A percentile compares a stretch with the other conserved stretches of the same genome.
Evolutionary conservation across 2,888 invertebrate species (phyloP).

Genomic region (Abrostola triplasia): DNA sequence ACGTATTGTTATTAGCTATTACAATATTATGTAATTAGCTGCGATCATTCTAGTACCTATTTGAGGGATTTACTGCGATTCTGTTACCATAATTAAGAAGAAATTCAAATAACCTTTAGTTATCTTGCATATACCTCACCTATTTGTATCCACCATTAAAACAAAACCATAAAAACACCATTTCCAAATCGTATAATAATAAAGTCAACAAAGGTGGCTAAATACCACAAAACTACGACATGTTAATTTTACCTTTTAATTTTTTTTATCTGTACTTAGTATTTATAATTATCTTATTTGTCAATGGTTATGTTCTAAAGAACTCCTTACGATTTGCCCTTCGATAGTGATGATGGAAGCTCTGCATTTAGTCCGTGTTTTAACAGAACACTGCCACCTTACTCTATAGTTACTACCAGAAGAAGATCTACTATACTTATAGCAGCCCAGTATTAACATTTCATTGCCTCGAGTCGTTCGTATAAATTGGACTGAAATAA

Average conservation of each 20-base stretch:
- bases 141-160: too few species aligned
- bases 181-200: too few species aligned
- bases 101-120: too few species aligned
- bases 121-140: too few species aligned
- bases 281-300: neutral
- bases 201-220: too few species aligned
- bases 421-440: slow-evolving; percentile 21
- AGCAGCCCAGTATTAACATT: slow-evolving; percentile 22
- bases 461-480: slow-evolving; percentile 13
- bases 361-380: slow-evolving; percentile 59
- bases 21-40: too few species aligned
- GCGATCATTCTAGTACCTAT: too few species aligned
- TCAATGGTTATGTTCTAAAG: slow-evolving; percentile 48
- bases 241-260: neutral
- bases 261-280: neutral
- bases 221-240: neutral
- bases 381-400: slow-evolving; percentile 61
- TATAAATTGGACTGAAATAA: slow-evolving; percentile 28
- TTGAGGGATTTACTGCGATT: too few species aligned
- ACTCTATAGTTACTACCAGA: slow-evolving; percentile 19
- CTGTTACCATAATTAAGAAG: too few species aligned
- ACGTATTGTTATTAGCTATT: too few species aligned
- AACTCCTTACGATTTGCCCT: slow-evolving; percentile 42
- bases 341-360: slow-evolving; percentile 58
- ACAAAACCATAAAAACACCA: too few species aligned